Conservation (phyloP, 1,140 invertebrate genomes). For the Halictus rubicundus region DNA sequence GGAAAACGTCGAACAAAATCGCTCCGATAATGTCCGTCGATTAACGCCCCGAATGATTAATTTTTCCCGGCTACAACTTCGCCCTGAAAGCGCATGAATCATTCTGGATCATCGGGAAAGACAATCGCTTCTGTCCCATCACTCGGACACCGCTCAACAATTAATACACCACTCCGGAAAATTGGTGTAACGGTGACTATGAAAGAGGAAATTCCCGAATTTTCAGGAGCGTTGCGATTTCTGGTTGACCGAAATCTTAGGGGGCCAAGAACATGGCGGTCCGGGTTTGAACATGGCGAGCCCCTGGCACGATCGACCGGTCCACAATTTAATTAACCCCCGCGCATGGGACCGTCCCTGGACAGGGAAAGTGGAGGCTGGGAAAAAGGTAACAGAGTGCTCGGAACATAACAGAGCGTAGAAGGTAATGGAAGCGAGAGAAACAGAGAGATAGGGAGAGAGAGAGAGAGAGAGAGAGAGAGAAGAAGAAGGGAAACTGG, state of each 20-base stretch:
- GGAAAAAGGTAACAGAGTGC: slow-evolving; percentile 33
- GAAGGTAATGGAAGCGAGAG: background rate
- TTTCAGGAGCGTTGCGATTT: background rate
- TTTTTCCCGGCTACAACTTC: slow-evolving; percentile 14
- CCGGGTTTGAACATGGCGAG: background rate
- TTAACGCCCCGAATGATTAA: slow-evolving; percentile 30
- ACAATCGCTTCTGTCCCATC: too few relatives aligned
- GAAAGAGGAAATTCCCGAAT: too few relatives aligned
- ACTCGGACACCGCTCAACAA: too few relatives aligned
- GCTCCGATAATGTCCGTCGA: slow-evolving; percentile 10
- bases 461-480: background rate
- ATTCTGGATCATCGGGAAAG: too few relatives aligned
- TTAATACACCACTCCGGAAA: too few relatives aligned
- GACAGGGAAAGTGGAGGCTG: background rate
- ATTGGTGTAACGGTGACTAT: too few relatives aligned
- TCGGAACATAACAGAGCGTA: slow-evolving; percentile 16
- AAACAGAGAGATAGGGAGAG: too few relatives aligned
- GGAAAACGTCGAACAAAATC: background rate
- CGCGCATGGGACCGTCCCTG: background rate
- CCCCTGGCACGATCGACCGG: slow-evolving; percentile 11
- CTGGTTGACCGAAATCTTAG: background rate
- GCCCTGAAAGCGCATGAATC: slow-evolving; percentile 37
- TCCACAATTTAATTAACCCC: slow-evolving; percentile 35
- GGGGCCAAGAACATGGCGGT: background rate
- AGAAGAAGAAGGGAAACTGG: slow-evolving; percentile 20